phyloP scores from a whole-genome alignment of 2,888 invertebrate species.

The Drosophila macrospina region DNA sequence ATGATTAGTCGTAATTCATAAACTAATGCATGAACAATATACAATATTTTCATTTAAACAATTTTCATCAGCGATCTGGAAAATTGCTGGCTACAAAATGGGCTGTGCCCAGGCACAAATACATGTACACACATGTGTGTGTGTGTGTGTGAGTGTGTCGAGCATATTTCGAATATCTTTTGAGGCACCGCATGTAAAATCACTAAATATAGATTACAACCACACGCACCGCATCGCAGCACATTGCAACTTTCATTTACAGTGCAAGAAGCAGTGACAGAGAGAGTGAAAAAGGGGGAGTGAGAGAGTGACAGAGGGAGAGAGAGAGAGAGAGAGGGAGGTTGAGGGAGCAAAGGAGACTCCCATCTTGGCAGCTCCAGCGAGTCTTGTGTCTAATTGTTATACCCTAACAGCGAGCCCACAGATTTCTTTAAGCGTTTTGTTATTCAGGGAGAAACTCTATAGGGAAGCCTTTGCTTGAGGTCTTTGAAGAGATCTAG shows the following conservation, averaged over 20 bases:
- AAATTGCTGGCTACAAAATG: constrained; percentile 71
- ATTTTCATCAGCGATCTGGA: constrained; percentile 66
- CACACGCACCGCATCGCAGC: constrained; percentile 80
- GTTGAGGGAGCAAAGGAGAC: constrained; percentile 1
- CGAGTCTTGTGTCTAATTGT: constrained; percentile 69
- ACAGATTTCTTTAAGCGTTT: not conserved
- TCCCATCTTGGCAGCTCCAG: constrained; percentile 23
- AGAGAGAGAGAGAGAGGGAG: constrained; percentile 9
- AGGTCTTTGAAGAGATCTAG: no score
- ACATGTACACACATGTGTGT: constrained; percentile 1
- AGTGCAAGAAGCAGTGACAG: no score
- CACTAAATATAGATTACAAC: constrained; percentile 82
- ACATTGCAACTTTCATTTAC: constrained; percentile 78
- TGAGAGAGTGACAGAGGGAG: constrained; percentile 1
- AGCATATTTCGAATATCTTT: constrained; percentile 75
- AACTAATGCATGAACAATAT: constrained; percentile 49
- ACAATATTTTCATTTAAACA: constrained; percentile 43
- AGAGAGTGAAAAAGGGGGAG: constrained; percentile 5
- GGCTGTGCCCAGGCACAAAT: constrained; percentile 39
- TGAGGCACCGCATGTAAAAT: constrained; percentile 77
- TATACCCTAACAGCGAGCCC: not conserved
- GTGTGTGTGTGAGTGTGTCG: constrained; percentile 30
- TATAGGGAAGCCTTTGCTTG: no score
- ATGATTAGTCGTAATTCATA: constrained; percentile 48
- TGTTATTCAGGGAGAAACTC: not conserved